phyloP scores from a whole-genome alignment of 1,140 invertebrate species.

The Brachystomella parvula region DNA sequence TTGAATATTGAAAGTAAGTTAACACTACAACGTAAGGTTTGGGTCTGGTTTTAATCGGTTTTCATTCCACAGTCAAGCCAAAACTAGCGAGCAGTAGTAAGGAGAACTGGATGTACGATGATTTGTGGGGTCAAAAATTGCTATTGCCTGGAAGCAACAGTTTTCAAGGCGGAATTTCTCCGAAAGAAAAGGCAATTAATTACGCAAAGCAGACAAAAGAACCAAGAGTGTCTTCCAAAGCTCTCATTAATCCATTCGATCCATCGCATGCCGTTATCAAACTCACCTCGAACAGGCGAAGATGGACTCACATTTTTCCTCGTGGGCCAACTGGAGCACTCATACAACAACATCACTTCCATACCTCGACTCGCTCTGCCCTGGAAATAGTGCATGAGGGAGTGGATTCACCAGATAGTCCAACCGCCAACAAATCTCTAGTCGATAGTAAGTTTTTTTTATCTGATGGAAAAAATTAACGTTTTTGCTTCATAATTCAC shows the following conservation, averaged over 20 bases:
- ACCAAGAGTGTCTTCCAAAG: conserved; percentile 58
- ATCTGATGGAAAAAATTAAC: background rate
- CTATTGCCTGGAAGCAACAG: conserved; percentile 49
- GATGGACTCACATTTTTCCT: conserved; percentile 99
- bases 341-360: conserved; percentile 88
- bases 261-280: conserved; percentile 94
- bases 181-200: conserved; percentile 27
- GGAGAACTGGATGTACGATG: conserved; percentile 29
- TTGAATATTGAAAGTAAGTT: conserved; percentile 41
- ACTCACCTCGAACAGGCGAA: conserved; percentile 85
- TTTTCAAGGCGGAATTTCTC: conserved; percentile 50
- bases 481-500: background rate
- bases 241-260: conserved; percentile 93
- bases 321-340: conserved; percentile 43
- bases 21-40: background rate
- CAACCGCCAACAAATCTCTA: background rate
- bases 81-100: conserved; percentile 10
- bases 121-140: conserved; percentile 15
- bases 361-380: conserved; percentile 63
- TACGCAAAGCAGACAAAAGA: conserved; percentile 27
- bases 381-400: conserved; percentile 38
- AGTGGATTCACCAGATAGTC: conserved; percentile 12
- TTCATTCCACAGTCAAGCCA: conserved; percentile 14
- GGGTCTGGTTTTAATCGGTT: conserved; percentile 6
- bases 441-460: background rate